Conservation (phyloP, 2,888 invertebrate genomes). For the Drosophila mulleri region DNA sequence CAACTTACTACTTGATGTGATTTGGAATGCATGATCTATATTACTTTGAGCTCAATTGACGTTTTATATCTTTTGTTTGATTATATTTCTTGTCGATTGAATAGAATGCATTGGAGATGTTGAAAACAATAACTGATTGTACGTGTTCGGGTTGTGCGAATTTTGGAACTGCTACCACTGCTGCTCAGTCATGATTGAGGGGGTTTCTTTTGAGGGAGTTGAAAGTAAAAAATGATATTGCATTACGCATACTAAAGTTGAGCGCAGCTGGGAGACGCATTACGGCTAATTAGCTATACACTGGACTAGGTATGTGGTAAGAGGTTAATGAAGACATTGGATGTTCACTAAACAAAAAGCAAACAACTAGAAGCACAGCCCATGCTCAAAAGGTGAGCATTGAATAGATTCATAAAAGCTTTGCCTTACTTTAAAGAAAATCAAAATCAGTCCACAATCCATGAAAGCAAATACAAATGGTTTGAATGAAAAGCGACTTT, state of each 20-base stretch:
- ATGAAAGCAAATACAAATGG: slow-evolving; percentile 39
- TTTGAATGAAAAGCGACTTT: slow-evolving; percentile 36
- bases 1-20: slow-evolving; percentile 75
- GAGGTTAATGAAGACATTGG: slow-evolving; percentile 22
- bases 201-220: slow-evolving; percentile 19
- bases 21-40: slow-evolving; percentile 53
- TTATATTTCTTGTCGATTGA: slow-evolving; percentile 60
- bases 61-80: slow-evolving; percentile 36
- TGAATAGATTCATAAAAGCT: slow-evolving; percentile 31
- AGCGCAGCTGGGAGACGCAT: slow-evolving; percentile 59
- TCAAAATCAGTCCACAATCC: slow-evolving; percentile 19
- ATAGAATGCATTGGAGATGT: slow-evolving; percentile 78
- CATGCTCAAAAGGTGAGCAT: slow-evolving; percentile 33
- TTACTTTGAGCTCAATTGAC: slow-evolving; percentile 38
- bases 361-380: slow-evolving; percentile 53
- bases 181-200: slow-evolving; percentile 78
- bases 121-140: slow-evolving; percentile 70
- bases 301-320: slow-evolving; percentile 28
- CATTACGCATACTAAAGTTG: slow-evolving; percentile 62
- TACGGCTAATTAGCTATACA: slow-evolving; percentile 29
- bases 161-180: slow-evolving; percentile 81
- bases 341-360: slow-evolving; percentile 26
- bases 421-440: slow-evolving; percentile 23
- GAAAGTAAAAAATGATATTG: slow-evolving; percentile 68
- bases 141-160: slow-evolving; percentile 63